Base-by-base conservation (phyloP, 37 sponge, comb jelly and placozoan genomes). In the Oscarella lobularis region DNA sequence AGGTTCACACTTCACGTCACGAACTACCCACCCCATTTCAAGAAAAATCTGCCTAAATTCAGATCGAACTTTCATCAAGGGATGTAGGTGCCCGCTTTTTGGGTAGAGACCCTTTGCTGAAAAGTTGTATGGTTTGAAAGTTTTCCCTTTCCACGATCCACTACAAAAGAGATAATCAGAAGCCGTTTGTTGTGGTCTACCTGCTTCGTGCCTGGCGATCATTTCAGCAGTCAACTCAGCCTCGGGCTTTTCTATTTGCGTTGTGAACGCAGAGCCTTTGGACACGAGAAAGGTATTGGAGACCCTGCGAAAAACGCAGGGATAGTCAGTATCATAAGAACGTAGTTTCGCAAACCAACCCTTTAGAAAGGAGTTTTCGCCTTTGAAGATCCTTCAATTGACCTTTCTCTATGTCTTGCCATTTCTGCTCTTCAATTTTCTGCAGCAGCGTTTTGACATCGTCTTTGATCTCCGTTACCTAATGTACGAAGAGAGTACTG, bases 51-150 rank as follows among this genome's bases (percentile, higher is more conserved):
- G 82, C 37, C 98, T 65, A 66, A 80, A 81, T 37, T 97, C 89
- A 73, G 98, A 54, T 39, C 94, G 65, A 30, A 93, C 98, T 67
- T 97, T 97, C 87, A 97, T 76, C 38, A 97, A 87, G 2, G 98
- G 98, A 38, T 97, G 98, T 0, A 93, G 85, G 48, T 97, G 95
- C 0, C 98, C 98, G 20, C 89, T 41, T 6, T 71, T 27, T 20
- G 82, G 89, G 35, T 85, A 80, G 38, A 76, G 67, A 2, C 98
- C 98, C 65, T 81, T 40, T 6, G 98, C 88, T 73, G 82, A 75
- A 76, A 97, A 93, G 77, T 97, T 97, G 66, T 94, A 93, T 0
- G 82, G 82, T 74, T 97, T 97, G 79, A 97, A 97, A 0, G 66
- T 67, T 73, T 85, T 90, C 3, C 40, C 67, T 66, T 90, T 90